These are phyloP conservation scores for Shargacucullia verbasci DNA, from an alignment of 2,888 invertebrate species.

Conservation along the genomic window DNA sequence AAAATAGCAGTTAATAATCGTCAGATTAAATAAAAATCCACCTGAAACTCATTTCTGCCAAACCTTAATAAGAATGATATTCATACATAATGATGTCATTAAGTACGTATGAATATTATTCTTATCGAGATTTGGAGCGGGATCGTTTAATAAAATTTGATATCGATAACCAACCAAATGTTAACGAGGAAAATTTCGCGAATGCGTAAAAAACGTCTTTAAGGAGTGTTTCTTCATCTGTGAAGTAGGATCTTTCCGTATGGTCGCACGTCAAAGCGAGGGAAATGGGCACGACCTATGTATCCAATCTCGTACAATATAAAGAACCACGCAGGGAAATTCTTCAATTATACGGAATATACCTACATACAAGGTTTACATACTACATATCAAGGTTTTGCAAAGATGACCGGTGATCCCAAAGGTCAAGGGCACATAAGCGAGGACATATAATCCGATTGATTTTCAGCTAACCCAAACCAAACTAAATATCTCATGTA, in stretches of 20 bases:
- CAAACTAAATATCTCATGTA: no score
- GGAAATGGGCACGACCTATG: conserved; percentile 39
- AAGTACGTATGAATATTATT: no score
- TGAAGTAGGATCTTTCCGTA: conserved; percentile 55
- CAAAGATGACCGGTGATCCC: no score
- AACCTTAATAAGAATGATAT: neutral
- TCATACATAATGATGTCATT: no score
- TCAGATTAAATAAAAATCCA: neutral
- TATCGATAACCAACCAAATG: conserved; percentile 25
- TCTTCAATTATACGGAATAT: conserved; percentile 21
- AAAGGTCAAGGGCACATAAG: no score
- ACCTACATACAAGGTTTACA: no score
- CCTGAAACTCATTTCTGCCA: neutral
- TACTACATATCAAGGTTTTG: no score
- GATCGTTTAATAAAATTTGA: no score
- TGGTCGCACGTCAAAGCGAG: conserved; percentile 51
- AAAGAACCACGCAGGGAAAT: conserved; percentile 38
- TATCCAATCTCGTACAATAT: conserved; percentile 41
- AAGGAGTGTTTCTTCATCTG: conserved; percentile 49
- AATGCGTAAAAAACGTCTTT: conserved; percentile 40
- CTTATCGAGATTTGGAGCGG: no score
- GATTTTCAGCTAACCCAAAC: no score
- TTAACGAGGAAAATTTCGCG: conserved; percentile 24
- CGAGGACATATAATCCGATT: no score
- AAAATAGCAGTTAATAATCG: no score